Evolutionary conservation across 2,888 invertebrate species (phyloP), one percentile per base, ranked within the genome.

Genomic region (Cheilosia vernalis): DNA sequence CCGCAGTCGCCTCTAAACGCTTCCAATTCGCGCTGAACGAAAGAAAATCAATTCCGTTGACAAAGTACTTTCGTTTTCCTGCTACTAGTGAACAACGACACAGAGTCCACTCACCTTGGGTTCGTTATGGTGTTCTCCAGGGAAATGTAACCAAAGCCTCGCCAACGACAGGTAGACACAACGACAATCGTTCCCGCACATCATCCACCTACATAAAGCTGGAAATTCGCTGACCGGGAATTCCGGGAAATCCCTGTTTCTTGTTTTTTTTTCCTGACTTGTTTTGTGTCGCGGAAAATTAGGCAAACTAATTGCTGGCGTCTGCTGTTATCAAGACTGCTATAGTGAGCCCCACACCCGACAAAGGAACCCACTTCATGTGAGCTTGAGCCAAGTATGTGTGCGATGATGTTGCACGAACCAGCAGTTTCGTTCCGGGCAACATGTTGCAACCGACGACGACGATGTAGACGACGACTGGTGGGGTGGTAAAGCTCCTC

Each of bases 171-270:
- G 84, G 74, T 80, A 79, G 69, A 72, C 63, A 73, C 7, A 24
- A 13, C 33, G 37, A 15, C 27, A 4, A 5, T 42, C 24, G 13
- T 42, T 47, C 27, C 33, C 19, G n/a, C 2, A 30, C 30, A 30
- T 24, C 53, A 37, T 37, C 37, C 37, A 37, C 37, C 37, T 37
- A 37, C 37, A 53, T n/a, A 53, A 9, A 17, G 17, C 10, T 47
- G 42, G 63, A 81, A 78, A 86, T 73, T 70, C 70, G 88, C 87
- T 88, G 88, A 88, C 77, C 82, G 42, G 77, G 77, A 82, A 74
- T 88, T 88, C 88, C 88, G 87, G 88, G 88, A 88, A 88, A 88
- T 87, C 87, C 88, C 88, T 78, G 17, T 40, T 4, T 27, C 2
- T 21, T 21, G 1, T 21, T 21, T 27, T 40, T 17, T 19, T 51